A percentile compares a stretch with the other conserved stretches of the same genome.
Conservation (phyloP, 1,140 invertebrate genomes). For the Drosophila lacertosa region DNA sequence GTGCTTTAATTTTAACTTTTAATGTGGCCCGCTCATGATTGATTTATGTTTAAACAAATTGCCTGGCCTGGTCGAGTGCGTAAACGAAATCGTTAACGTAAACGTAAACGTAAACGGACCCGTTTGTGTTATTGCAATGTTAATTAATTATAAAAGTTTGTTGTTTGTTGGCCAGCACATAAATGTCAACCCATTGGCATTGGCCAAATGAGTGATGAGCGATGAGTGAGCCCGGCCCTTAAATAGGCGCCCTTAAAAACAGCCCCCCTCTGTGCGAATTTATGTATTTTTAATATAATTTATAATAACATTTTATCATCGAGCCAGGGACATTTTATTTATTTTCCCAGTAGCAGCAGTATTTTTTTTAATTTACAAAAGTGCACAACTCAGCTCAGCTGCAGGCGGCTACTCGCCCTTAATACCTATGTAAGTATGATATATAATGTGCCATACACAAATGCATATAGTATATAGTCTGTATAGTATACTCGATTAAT, state of each 20-base stretch:
- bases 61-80: constrained; percentile 26
- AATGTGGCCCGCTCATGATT: constrained; percentile 62
- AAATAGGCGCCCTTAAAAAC: neutral
- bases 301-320: constrained; percentile 71
- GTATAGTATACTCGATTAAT: constrained; percentile 56
- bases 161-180: constrained; percentile 54
- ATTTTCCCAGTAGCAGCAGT: constrained; percentile 6
- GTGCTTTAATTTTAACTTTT: constrained; percentile 58
- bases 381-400: constrained; percentile 36
- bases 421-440: constrained; percentile 18
- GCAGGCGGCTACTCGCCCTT: constrained; percentile 7
- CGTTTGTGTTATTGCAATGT: constrained; percentile 55
- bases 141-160: constrained; percentile 82
- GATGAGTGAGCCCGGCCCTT: constrained; percentile 38
- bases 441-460: constrained; percentile 9
- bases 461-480: constrained; percentile 27
- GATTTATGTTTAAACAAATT: constrained; percentile 72
- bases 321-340: constrained; percentile 36
- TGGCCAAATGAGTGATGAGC: constrained; percentile 72
- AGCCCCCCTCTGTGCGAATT: constrained; percentile 16
- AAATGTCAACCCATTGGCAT: constrained; percentile 58
- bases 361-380: constrained; percentile 64
- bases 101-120: too few relatives aligned
- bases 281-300: constrained; percentile 72
- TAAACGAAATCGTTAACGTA: constrained; percentile 1